Conservation (phyloP, 2,888 invertebrate species). For the Tigriopus californicus region DNA sequence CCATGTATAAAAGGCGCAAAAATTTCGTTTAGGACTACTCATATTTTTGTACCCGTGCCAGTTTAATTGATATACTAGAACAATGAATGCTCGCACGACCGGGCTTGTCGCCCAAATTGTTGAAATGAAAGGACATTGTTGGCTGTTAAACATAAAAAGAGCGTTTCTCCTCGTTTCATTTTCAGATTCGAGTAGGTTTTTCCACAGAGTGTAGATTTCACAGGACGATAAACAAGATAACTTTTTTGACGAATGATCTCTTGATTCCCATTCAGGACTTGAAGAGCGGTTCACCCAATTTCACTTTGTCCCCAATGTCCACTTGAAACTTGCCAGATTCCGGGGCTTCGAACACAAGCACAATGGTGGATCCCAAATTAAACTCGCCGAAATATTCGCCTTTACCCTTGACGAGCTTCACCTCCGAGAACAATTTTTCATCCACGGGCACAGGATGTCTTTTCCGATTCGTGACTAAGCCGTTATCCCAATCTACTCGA, state of each 20-base stretch:
- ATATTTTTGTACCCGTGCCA: no score
- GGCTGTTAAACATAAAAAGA: no score
- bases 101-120: no score
- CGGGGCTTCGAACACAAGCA: conserved; percentile 88
- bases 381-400: conserved; percentile 60
- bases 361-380: conserved; percentile 91
- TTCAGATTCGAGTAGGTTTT: neutral
- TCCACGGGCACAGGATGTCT: neutral
- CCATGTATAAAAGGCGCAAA: no score
- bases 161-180: neutral
- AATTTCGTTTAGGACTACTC: no score
- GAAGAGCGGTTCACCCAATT: neutral
- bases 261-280: neutral
- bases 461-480: neutral
- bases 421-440: no score
- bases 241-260: neutral
- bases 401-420: no score
- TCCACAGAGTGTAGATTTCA: neutral
- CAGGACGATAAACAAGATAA: neutral
- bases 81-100: no score
- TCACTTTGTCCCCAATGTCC: conserved; percentile 45
- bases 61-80: no score
- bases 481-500: neutral
- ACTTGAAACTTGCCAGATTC: conserved; percentile 23
- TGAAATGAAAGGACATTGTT: no score